phyloP scores from a whole-genome alignment of 2,888 invertebrate species.

The Amphipyra berbera region DNA sequence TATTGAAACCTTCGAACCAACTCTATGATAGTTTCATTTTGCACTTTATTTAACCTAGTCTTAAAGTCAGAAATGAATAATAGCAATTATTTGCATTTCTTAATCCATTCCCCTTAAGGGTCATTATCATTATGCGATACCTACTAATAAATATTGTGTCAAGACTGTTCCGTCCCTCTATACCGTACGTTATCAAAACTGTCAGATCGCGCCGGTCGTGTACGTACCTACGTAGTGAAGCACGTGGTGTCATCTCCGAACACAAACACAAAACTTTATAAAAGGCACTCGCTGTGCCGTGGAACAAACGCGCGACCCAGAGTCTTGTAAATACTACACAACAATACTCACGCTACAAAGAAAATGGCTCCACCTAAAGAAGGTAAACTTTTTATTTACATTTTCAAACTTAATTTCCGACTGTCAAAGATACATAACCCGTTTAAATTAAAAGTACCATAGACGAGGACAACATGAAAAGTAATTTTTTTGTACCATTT shows the following conservation, averaged over 20 bases:
- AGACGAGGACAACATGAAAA: slow-evolving; percentile 8
- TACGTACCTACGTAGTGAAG: slow-evolving; percentile 63
- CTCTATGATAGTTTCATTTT: no score
- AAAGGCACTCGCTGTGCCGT: slow-evolving; percentile 74
- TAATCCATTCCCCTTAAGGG: no score
- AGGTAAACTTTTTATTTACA: slow-evolving; percentile 76
- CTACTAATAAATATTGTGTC: slow-evolving; percentile 33
- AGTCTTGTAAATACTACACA: slow-evolving; percentile 66
- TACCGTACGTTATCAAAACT: slow-evolving; percentile 75
- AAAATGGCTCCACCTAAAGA: slow-evolving; percentile 84
- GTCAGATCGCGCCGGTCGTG: slow-evolving; percentile 64
- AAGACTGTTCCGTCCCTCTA: slow-evolving; percentile 60
- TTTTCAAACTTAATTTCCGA: slow-evolving; percentile 25
- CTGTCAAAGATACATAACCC: slow-evolving; percentile 51
- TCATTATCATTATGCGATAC: no score
- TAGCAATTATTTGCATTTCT: no score
- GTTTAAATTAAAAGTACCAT: slow-evolving; percentile 47
- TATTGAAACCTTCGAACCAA: no score
- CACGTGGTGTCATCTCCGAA: slow-evolving; percentile 79
- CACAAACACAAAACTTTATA: slow-evolving; percentile 80
- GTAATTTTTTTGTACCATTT: slow-evolving; percentile 2
- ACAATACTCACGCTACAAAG: slow-evolving; percentile 46
- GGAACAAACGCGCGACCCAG: slow-evolving; percentile 74
- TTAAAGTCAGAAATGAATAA: no score
- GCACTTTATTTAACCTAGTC: no score